Evolutionary conservation across 64 coral and sea anemone species (phyloP), one percentile per base, ranked within the genome.

Genomic region (Acropora tenuis): DNA sequence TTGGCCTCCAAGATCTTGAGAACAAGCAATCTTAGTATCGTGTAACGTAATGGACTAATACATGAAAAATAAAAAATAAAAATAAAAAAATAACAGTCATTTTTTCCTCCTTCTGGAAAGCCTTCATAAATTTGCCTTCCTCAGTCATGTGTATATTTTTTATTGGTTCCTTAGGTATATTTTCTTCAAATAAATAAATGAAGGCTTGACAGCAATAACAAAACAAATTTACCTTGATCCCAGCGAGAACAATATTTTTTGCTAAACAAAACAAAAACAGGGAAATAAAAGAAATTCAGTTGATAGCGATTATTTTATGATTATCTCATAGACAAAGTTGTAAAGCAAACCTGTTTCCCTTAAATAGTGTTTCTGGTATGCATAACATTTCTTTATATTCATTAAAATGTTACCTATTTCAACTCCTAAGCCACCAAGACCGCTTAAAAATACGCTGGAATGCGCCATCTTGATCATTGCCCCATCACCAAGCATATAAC

Each of bases 401-500:
- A 9, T 66, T 13, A 11, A 63, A 65, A 55, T 40, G 80, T 50
- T 86, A 98, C 97, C 97, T 88, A 98, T 93, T 80, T 98, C 97
- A 63, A 98, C 43, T 48, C 97, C 97, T 58, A 98, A 60, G 76
- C 97, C 97, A 53, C 97, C 97, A 86, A 98, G 93, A 41, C 97
- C 97, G 89, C 94, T 98, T 1, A 98, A 48, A 69, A 98, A 93
- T 40, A 98, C 97, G 75, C 68, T 95, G 8, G 97, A 95, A 12
- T 91, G 89, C n/a, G 88, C 90, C 87, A 98, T 98, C 85, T 74
- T 93, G 41, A 95, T 91, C 97, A 98, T 98, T 60, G 97, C 97
- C 18, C 87, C 89, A 80, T 98, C 97, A 69, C 97, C 97, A 93
- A 98, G 97, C 84, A 98, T 93, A 59, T 98, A 98, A 82, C 97